A percentile compares a stretch with the other conserved stretches of the same genome.
These are phyloP conservation scores for Aurelia aurita complex sp. Pacific DNA, from an alignment of 30 jellyfish, hydroid and myxozoan species.

Conservation along the genomic window DNA sequence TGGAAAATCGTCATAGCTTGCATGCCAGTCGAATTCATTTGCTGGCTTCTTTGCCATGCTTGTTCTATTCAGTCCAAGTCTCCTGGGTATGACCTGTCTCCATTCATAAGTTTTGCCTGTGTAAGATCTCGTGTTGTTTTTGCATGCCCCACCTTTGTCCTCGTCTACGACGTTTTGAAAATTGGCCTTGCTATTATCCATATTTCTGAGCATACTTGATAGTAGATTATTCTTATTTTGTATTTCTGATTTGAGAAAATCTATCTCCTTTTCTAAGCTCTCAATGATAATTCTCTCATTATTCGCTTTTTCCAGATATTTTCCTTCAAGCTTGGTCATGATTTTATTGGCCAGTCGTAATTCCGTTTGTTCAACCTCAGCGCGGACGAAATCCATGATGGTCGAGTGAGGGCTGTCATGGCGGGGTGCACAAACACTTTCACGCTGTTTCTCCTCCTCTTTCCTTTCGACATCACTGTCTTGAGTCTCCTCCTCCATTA, in stretches of 20 bases:
- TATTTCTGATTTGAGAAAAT: not conserved
- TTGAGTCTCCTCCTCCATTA: slow-evolving; percentile 10
- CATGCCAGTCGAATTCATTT: too few relatives aligned
- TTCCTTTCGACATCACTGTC: slow-evolving; percentile 31
- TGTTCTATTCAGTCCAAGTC: not conserved
- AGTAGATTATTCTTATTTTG: slow-evolving; percentile 9
- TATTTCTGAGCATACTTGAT: slow-evolving; percentile 20
- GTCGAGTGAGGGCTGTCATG: slow-evolving; percentile 34
- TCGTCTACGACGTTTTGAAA: slow-evolving; percentile 13
- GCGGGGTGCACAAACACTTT: slow-evolving; percentile 34
- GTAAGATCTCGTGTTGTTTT: slow-evolving; percentile 6
- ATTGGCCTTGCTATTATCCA: slow-evolving; percentile 16
- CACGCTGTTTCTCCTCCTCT: slow-evolving; percentile 29
- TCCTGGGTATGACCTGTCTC: slow-evolving; percentile 9
- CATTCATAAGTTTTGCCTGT: slow-evolving; percentile 3
- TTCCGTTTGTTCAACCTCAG: slow-evolving; percentile 24
- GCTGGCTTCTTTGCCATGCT: not conserved
- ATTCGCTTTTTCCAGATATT: slow-evolving; percentile 18
- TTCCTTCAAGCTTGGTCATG: slow-evolving; percentile 28
- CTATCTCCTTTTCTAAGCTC: slow-evolving; percentile 4
- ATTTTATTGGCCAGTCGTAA: slow-evolving; percentile 15
- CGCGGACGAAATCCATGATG: slow-evolving; percentile 24
- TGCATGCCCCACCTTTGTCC: not conserved
- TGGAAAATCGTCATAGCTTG: slow-evolving; percentile 2
- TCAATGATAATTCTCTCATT: slow-evolving; percentile 16